Evolutionary conservation across 2,797 vertebrate genomes (phyloP), one percentile per base, ranked within the genome.

Genomic region (Urocyon cinereoargenteus): DNA sequence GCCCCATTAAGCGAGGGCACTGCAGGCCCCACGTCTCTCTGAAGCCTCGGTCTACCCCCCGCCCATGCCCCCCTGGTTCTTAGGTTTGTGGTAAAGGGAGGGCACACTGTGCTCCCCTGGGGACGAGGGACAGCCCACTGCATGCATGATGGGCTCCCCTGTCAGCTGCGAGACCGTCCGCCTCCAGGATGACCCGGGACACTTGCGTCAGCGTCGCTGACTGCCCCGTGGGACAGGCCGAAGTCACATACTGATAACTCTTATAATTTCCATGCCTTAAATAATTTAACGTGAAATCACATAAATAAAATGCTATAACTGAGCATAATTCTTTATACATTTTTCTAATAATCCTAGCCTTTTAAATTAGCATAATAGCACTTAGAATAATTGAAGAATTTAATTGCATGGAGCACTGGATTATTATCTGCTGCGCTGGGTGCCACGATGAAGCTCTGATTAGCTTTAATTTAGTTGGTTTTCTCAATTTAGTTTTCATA

Each of bases 81-180:
- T 90, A 88, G 91, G 97, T 98, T 97, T 97, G 97, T 98, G 98
- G 93, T 98, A 95, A 98, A 98, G 98, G 89, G 98, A 45, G 40
- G 40, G 40, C 40, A 45, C 40, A 68, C 5, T 26, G 7, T 64
- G 51, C 62, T 83, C 57, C 83, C 77, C 19, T 70, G 86, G 55
- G 55, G 92, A 86, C 12, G 0, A 40, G 21, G 36, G 86, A 95
- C 91, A 77, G 22, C 14, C 53, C 34, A 1, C 24, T 6, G 53
- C 45, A 11, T 4, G 22, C 5, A 0, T 1, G 49, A 18, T 1
- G 62, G 70, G 45, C 7, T 51, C 61, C 6, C 2, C 49, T 87
- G 83, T 66, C 61, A 19, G 28, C 40, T 0, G 0, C 0, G 53
- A n/a, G 21, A 1, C 1, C 10, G 1, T 2, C 18, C 49, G 1